Percentiles rank a stretch among this genome's conserved stretches.
Conservation (phyloP, 2,113 vertebrate species). For the Sylvicapra grimmia region DNA sequence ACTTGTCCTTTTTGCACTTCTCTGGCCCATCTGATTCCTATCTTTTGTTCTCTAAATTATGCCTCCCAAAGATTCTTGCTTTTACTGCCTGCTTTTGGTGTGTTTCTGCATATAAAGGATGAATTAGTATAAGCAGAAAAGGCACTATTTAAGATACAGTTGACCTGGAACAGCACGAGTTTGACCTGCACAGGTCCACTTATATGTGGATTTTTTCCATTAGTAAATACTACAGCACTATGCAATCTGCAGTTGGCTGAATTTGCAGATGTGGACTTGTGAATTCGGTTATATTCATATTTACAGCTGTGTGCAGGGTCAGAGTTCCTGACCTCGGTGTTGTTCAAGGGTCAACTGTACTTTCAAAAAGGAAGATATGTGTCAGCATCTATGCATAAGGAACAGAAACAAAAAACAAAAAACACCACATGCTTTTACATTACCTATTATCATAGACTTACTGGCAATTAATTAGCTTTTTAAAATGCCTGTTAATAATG, state of each 20-base stretch:
- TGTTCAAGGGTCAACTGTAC: neutral
- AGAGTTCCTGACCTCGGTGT: neutral
- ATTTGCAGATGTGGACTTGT: neutral
- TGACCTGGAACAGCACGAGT: neutral
- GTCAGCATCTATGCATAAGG: neutral
- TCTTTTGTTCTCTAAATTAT: neutral
- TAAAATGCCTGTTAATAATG: conserved; percentile 62
- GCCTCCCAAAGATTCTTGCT: neutral
- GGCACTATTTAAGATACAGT: neutral
- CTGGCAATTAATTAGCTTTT: conserved; percentile 59
- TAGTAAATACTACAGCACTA: neutral
- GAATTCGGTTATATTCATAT: neutral
- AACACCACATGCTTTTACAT: conserved; percentile 15
- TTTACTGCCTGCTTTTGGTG: conserved; percentile 29
- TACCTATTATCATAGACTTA: conserved; percentile 43
- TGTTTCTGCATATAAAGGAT: conserved; percentile 54
- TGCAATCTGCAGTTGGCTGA: neutral
- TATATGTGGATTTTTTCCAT: neutral
- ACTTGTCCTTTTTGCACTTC: neutral
- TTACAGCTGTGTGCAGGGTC: neutral
- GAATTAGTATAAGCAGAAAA: conserved; percentile 48
- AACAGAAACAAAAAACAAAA: neutral
- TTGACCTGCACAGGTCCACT: neutral
- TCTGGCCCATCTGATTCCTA: neutral
- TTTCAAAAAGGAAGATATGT: conserved; percentile 51